Evolutionary conservation across 2,113 vertebrate genomes (phyloP).

Genomic region (Butastur rufipennis): DNA sequence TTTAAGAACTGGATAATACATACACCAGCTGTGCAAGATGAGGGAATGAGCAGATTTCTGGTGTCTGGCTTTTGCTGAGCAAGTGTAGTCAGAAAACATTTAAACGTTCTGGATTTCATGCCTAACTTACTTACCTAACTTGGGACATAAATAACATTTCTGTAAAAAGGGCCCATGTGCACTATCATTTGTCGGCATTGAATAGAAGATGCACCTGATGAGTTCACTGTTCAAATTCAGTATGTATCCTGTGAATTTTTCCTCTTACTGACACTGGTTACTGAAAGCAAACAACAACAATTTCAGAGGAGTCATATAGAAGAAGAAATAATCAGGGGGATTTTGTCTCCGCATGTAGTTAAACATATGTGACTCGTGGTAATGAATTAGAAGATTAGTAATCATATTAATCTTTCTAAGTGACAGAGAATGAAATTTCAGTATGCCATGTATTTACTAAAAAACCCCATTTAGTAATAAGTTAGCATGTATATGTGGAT

Average conservation of each 20-base stretch:
- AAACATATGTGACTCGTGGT: background rate
- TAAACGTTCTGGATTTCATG: background rate
- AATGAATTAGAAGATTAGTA: background rate
- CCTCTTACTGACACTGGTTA: background rate
- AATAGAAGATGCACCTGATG: background rate
- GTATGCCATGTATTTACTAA: background rate
- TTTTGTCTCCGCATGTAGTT: background rate
- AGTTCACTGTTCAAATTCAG: background rate
- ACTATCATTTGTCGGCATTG: accelerated
- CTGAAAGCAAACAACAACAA: background rate
- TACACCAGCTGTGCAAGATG: background rate
- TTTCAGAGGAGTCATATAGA: background rate
- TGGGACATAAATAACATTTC: background rate
- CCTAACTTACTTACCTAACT: background rate
- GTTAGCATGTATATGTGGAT: background rate
- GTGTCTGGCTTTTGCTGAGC: background rate
- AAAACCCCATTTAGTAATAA: background rate
- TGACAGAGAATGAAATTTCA: background rate
- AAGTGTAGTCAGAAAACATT: background rate
- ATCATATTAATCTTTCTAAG: background rate
- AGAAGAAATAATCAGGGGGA: background rate
- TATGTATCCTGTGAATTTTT: background rate
- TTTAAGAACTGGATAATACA: background rate
- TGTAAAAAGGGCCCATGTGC: background rate
- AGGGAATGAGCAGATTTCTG: background rate